Conservation (phyloP, 2,888 invertebrate species). For the Drosophila anomalipes region DNA sequence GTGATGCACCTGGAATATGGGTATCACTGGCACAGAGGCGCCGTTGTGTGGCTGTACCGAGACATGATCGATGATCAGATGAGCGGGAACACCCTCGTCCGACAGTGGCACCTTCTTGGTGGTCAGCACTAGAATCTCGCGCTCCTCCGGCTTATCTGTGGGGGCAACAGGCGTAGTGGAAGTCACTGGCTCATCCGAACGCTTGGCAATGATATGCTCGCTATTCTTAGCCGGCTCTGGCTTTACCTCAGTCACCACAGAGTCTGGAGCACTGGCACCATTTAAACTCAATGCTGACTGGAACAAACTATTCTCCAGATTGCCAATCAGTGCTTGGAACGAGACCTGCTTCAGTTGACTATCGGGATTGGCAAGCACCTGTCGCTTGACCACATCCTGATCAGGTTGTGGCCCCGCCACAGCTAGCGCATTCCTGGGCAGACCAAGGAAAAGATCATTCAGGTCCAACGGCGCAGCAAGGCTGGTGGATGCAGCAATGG, state of each 20-base stretch:
- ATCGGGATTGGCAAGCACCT: conserved; percentile 63
- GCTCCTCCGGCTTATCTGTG: conserved; percentile 39
- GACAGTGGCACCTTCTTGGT: conserved; percentile 70
- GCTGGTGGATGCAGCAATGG: conserved; percentile 32
- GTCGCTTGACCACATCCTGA: conserved; percentile 72
- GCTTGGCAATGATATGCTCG: conserved; percentile 54
- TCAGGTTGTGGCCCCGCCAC: conserved; percentile 29
- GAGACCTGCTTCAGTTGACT: conserved; percentile 75
- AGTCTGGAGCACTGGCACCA: conserved; percentile 64
- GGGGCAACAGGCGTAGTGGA: not conserved
- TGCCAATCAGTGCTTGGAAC: conserved; percentile 78
- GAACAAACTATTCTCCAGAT: conserved; percentile 80
- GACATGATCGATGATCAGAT: conserved; percentile 82
- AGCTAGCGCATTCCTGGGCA: conserved; percentile 37
- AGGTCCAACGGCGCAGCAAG: conserved; percentile 67
- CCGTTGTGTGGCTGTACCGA: conserved; percentile 74
- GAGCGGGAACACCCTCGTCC: conserved; percentile 68
- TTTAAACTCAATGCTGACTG: conserved; percentile 78
- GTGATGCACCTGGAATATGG: conserved; percentile 78
- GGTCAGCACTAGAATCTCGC: conserved; percentile 70
- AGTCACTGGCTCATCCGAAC: conserved; percentile 42
- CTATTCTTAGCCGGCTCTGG: conserved; percentile 24
- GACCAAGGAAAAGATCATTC: conserved; percentile 60
- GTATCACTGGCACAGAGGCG: conserved; percentile 63
- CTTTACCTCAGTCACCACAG: conserved; percentile 56